Evolutionary conservation across 2,888 invertebrate genomes (phyloP), one percentile per base, ranked within the genome.

Genomic region (Zootermopsis nevadensis): DNA sequence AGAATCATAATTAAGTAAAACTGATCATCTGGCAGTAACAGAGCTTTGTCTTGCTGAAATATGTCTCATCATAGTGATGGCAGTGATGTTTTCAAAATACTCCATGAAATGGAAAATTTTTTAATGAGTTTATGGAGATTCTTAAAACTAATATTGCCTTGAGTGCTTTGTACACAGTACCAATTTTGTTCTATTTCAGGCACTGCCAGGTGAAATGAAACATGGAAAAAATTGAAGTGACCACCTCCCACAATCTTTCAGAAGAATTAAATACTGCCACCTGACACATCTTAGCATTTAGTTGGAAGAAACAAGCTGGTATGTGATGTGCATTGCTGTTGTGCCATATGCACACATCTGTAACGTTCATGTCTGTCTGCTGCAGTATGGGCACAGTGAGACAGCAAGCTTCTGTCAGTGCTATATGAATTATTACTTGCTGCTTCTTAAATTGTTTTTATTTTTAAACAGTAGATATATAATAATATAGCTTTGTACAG

Each of bases 401-500:
- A 76, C 81, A 69, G 82, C 82, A 48, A 77, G 77, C 67, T 69
- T 48, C 82, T 66, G 69, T 53, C 77, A 82, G 22, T 76, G 77
- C 82, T 76, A 82, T 38, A 72, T 33, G 48, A 72, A 48, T 81
- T 69, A 69, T 81, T 69, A 53, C 66, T 42, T 53, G 77, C 69
- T 69, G 69, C 69, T 77, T 69, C 77, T 79, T 69, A 66, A 82
- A 76, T 76, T 77, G 79, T 80, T 84, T 84, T 82, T 84, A 84
- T 84, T 83, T 84, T 82, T 84, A 77, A 84, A 79, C 76, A 72
- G 81, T 80, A 83, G 35, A 38, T 79, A 79, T 79, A 79, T 79
- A n/a, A 79, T 84, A 83, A 83, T 82, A 77, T 85, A 85, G 83
- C 84, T 82, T 82, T 85, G 84, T 85, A 83, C 84, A 85, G 84